Evolutionary conservation across 2,113 vertebrate species (phyloP).

Genomic region (rabbit (Oryctolagus cuniculus)): mOryCun1.1 NC_091438.1:59903501-59904000

Average conservation of each 20-base stretch:
- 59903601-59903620: conserved; percentile 67
- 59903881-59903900: background rate
- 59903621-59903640: conserved; percentile 71
- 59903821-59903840: background rate
- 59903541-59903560: conserved; percentile 59
- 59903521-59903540: conserved; percentile 81
- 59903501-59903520: conserved; percentile 70
- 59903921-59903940: background rate
- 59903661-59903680: conserved; percentile 13
- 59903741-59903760: conserved; percentile 55
- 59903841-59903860: background rate
- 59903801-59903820: background rate
- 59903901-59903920: background rate
- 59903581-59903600: conserved; percentile 80
- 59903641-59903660: background rate
- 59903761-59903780: background rate
- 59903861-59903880: background rate
- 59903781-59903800: background rate
- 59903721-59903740: background rate
- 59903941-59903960: too few species aligned
- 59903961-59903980: too few species aligned
- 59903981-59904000: too few species aligned
- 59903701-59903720: background rate
- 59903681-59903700: background rate
- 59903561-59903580: conserved; percentile 75